Evolutionary conservation across 2,797 vertebrate genomes (phyloP).

Genomic region (Dryobates pubescens): DNA sequence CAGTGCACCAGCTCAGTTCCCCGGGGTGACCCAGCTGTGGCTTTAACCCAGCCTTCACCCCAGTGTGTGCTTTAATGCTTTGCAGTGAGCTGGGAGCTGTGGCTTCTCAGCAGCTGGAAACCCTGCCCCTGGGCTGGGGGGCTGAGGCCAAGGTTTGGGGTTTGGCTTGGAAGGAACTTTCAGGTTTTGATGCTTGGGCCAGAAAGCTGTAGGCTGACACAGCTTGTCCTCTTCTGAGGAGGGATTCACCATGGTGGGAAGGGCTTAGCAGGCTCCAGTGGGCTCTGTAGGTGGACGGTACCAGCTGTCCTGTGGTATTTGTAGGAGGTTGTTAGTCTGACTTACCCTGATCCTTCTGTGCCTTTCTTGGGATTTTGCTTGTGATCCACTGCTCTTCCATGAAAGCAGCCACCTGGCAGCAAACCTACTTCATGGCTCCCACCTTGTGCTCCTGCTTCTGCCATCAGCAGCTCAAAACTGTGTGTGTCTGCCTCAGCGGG

Average conservation of each 20-base stretch:
- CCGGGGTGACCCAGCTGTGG: neutral
- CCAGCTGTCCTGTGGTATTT: neutral
- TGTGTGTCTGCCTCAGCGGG: neutral
- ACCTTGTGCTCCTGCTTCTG: neutral
- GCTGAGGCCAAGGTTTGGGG: neutral
- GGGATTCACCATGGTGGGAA: neutral
- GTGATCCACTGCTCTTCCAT: constrained; percentile 22
- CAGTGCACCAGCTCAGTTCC: neutral
- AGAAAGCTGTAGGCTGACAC: neutral
- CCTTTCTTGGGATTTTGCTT: constrained; percentile 33
- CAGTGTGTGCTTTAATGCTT: neutral
- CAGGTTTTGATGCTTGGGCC: neutral
- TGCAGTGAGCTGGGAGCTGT: neutral
- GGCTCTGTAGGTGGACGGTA: neutral
- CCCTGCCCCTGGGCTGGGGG: neutral
- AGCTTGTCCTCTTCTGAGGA: neutral
- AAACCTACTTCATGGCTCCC: neutral
- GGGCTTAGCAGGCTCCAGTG: neutral
- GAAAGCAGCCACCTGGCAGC: neutral
- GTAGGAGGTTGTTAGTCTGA: neutral
- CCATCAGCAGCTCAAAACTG: neutral
- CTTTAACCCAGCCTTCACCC: neutral
- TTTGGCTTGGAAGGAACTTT: neutral
- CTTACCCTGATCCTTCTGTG: neutral
- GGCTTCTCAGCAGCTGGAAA: constrained; percentile 17